Evolutionary conservation across 2,888 invertebrate genomes (phyloP).

Genomic region (Drosophila nigricruria): DNA sequence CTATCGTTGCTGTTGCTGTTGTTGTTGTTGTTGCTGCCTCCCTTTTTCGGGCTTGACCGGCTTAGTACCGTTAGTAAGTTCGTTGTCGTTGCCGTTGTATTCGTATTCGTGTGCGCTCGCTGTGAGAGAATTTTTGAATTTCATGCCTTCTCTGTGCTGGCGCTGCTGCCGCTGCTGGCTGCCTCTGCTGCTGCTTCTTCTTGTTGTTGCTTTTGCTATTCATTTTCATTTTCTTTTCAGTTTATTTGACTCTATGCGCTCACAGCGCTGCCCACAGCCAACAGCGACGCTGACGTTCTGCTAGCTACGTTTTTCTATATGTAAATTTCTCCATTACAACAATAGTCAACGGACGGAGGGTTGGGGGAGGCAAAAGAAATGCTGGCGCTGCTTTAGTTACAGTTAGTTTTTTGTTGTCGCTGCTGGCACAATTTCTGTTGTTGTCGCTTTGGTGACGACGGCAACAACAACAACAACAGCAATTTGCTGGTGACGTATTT

Average conservation of each 20-base stretch:
- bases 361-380: conserved; percentile 17
- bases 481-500: conserved; percentile 72
- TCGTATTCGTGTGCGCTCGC: conserved; percentile 53
- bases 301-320: conserved; percentile 57
- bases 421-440: conserved; percentile 81
- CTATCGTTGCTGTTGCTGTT: conserved; percentile 33
- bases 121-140: conserved; percentile 72
- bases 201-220: conserved; percentile 55
- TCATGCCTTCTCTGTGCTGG: conserved; percentile 25
- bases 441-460: conserved; percentile 62
- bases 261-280: conserved; percentile 45
- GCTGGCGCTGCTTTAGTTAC: conserved; percentile 64
- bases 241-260: conserved; percentile 56
- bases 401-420: conserved; percentile 47
- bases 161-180: conserved; percentile 14
- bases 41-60: conserved; percentile 74
- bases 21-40: conserved; percentile 58
- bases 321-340: conserved; percentile 74
- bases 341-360: conserved; percentile 12
- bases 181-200: background rate
- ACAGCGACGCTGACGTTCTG: conserved; percentile 47
- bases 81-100: conserved; percentile 64
- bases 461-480: conserved; percentile 41
- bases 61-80: conserved; percentile 81
- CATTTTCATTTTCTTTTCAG: conserved; percentile 81